Evolutionary conservation across 1,140 invertebrate genomes (phyloP).

Genomic region (Dinoponera quadriceps): DNA sequence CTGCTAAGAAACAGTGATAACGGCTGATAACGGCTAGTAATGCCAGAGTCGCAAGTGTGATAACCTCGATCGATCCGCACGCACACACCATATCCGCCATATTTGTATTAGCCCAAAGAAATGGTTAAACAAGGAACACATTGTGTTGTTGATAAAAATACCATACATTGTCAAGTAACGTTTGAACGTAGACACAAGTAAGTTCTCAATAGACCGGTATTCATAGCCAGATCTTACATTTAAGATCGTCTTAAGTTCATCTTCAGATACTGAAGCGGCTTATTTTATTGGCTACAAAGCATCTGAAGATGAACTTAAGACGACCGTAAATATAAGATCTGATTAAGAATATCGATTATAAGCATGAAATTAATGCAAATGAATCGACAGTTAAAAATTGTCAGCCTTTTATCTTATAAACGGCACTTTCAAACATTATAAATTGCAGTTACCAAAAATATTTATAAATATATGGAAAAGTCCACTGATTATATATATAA

Average conservation of each 20-base stretch:
- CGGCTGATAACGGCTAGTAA: not conserved
- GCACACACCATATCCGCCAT: not conserved
- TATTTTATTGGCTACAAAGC: too few relatives aligned
- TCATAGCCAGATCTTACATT: too few relatives aligned
- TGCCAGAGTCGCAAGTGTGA: not conserved
- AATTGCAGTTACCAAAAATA: not conserved
- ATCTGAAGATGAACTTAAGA: too few relatives aligned
- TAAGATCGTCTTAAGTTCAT: too few relatives aligned
- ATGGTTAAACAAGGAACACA: too few relatives aligned
- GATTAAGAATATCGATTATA: too few relatives aligned
- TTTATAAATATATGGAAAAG: not conserved
- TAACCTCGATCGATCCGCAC: slow-evolving; percentile 40
- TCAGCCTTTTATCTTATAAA: not conserved
- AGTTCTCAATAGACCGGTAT: too few relatives aligned
- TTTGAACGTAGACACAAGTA: not conserved
- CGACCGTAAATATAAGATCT: too few relatives aligned
- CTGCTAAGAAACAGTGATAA: not conserved
- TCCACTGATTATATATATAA: not conserved
- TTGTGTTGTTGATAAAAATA: not conserved
- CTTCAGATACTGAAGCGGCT: too few relatives aligned
- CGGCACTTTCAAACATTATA: slow-evolving; percentile 11
- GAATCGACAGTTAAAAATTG: not conserved
- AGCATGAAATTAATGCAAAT: not conserved
- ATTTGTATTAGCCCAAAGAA: not conserved
- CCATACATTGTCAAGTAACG: not conserved